These are phyloP conservation scores for Pachycephus smyrnensis DNA, from an alignment of 2,888 invertebrate genomes.

Conservation along the genomic window DNA sequence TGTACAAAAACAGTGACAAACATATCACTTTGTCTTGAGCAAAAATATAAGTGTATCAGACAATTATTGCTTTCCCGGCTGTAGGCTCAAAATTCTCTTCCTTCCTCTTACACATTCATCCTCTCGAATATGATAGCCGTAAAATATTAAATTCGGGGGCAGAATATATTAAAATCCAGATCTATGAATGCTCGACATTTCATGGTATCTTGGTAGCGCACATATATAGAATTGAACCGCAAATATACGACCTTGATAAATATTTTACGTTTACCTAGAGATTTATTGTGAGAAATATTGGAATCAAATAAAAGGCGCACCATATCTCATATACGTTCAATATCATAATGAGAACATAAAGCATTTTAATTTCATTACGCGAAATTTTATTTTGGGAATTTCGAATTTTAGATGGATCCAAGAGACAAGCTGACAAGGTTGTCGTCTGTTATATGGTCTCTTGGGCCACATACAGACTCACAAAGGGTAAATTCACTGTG, in stretches of 20 bases:
- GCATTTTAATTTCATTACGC: not conserved
- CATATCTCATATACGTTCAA: not conserved
- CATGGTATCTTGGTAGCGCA: not conserved
- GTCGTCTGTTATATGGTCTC: slow-evolving; percentile 85
- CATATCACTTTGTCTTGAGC: not conserved
- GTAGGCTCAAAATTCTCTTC: not conserved
- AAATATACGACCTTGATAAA: not conserved
- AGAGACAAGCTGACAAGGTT: slow-evolving; percentile 69
- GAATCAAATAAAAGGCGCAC: not conserved
- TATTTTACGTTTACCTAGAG: not conserved
- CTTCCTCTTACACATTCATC: not conserved
- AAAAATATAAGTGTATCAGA: not conserved
- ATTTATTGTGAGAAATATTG: not conserved
- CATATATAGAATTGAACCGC: not conserved
- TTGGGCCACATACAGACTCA: slow-evolving; percentile 83
- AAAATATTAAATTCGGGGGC: not conserved
- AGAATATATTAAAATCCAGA: not conserved
- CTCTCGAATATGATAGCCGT: not conserved
- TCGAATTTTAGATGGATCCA: not conserved
- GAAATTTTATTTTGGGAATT: not conserved
- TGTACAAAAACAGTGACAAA: not conserved
- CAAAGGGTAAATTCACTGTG: slow-evolving; percentile 74
- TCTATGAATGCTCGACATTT: not conserved
- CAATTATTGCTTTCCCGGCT: not conserved
- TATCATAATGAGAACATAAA: not conserved